A percentile compares a stretch with the other conserved stretches of the same genome.
Conservation (phyloP, 1,140 invertebrate species). For the Vanessa tameamea region DNA sequence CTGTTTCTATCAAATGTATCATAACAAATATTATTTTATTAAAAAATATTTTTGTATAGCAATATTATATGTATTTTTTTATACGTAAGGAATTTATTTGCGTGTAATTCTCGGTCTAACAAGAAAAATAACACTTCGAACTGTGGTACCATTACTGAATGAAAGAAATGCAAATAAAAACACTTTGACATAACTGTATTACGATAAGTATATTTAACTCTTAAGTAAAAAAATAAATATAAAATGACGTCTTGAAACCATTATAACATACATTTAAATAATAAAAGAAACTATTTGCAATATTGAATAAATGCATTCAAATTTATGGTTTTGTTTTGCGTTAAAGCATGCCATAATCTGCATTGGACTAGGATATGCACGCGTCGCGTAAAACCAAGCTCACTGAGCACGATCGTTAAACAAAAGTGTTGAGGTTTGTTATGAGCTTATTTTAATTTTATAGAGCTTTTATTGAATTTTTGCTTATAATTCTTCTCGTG, state of each 20-base stretch:
- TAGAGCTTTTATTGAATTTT: neutral
- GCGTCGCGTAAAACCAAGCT: slow-evolving; percentile 38
- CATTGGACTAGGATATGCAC: slow-evolving; percentile 43
- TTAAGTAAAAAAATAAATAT: too few relatives aligned
- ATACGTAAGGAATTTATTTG: too few relatives aligned
- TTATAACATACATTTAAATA: neutral
- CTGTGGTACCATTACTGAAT: too few relatives aligned
- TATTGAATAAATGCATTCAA: neutral
- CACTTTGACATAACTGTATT: too few relatives aligned
- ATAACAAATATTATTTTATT: neutral
- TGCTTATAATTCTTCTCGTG: too few relatives aligned
- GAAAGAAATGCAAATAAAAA: too few relatives aligned
- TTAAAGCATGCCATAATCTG: slow-evolving; percentile 48
- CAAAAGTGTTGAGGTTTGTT: slow-evolving; percentile 21
- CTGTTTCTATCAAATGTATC: neutral
- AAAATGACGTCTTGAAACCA: too few relatives aligned
- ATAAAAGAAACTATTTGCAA: neutral
- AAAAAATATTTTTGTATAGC: too few relatives aligned
- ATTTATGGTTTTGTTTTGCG: slow-evolving; percentile 1
- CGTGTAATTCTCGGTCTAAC: too few relatives aligned
- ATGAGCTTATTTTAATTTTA: neutral
- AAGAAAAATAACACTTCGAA: too few relatives aligned
- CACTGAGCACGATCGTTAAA: slow-evolving; percentile 55
- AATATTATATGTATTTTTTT: too few relatives aligned
- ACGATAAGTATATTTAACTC: too few relatives aligned